Conservation (phyloP, 2,113 vertebrate species). For the Megaceryle maxima region DNA sequence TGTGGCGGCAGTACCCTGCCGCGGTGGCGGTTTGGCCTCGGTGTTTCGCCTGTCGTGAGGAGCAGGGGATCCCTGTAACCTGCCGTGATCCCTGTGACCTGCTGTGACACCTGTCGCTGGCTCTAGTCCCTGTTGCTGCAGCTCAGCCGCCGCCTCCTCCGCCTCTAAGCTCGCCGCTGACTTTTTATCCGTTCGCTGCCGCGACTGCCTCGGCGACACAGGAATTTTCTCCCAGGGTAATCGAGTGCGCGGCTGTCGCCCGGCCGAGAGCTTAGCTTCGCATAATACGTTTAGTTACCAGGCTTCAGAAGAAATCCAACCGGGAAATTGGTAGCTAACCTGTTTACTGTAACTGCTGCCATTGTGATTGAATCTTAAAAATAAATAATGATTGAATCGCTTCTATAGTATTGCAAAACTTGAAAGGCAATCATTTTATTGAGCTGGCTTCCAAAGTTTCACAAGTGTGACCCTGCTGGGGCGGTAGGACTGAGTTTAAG, state of each 20-base stretch:
- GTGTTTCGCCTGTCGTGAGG: not conserved
- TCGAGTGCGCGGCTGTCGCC: not conserved
- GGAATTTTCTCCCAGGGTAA: rapidly evolving
- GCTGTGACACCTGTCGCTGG: not conserved
- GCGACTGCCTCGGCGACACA: rapidly evolving
- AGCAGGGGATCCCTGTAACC: rapidly evolving
- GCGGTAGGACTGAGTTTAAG: not conserved
- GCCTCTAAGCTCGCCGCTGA: not conserved
- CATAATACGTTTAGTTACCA: rapidly evolving
- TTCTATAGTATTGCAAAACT: not conserved
- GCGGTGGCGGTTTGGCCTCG: no score
- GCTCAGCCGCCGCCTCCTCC: not conserved
- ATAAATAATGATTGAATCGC: no score
- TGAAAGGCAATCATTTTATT: not conserved
- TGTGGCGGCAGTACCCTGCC: not conserved
- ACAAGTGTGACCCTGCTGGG: not conserved
- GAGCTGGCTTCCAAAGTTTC: not conserved
- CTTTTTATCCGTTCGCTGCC: rapidly evolving
- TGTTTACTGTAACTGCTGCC: not conserved
- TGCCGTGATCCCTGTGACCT: not conserved
- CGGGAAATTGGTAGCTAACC: not conserved
- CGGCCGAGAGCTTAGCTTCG: not conserved
- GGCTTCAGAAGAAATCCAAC: not conserved
- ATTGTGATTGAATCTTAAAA: not conserved
- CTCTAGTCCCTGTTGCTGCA: not conserved